Evolutionary conservation across 2,797 vertebrate genomes (phyloP).

Genomic region (Coccyzus lansbergi): DNA sequence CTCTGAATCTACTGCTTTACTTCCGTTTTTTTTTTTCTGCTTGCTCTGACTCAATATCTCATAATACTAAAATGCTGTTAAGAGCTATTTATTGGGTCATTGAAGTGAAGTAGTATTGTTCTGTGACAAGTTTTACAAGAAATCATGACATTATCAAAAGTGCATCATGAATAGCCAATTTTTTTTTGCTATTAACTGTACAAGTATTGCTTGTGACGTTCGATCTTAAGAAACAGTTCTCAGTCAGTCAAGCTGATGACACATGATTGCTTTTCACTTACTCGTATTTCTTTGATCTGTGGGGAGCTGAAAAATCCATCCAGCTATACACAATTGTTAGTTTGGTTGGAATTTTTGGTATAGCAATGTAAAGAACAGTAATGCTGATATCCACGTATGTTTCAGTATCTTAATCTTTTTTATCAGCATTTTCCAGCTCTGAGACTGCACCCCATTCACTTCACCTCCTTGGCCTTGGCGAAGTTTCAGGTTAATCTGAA

Average conservation of each 20-base stretch:
- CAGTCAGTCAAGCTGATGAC: neutral
- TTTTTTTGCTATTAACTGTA: neutral
- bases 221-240: neutral
- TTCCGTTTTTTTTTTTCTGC: neutral
- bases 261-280: neutral
- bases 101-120: neutral
- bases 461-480: neutral
- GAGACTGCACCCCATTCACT: neutral
- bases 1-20: neutral
- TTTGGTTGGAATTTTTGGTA: neutral
- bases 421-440: neutral
- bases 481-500: neutral
- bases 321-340: neutral
- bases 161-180: neutral
- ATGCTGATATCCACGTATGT: neutral
- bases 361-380: neutral
- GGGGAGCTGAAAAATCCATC: neutral
- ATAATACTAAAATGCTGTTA: neutral
- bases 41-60: neutral
- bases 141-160: neutral
- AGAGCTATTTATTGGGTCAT: neutral
- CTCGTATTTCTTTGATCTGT: neutral
- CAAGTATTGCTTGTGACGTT: neutral
- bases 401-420: neutral
- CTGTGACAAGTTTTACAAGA: neutral